phyloP scores from a whole-genome alignment of 1,140 invertebrate genomes.

The Drosophila cardini region DNA sequence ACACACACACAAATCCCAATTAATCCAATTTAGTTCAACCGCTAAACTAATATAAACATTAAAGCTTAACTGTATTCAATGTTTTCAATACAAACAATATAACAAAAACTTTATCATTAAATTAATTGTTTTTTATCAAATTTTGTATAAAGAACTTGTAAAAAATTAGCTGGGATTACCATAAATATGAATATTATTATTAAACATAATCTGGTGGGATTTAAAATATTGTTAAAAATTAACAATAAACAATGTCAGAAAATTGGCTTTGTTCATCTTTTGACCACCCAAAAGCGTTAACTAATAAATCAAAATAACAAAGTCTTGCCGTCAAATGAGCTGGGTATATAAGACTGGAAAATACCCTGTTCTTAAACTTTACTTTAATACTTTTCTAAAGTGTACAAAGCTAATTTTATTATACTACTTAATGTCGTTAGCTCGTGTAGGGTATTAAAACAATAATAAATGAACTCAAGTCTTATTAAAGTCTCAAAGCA shows the following conservation, averaged over 20 bases:
- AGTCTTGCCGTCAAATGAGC: too few relatives aligned
- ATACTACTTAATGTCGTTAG: too few relatives aligned
- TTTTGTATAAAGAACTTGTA: constrained; percentile 36
- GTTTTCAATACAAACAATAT: constrained; percentile 16
- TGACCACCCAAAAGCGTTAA: constrained; percentile 39
- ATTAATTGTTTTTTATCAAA: constrained; percentile 42
- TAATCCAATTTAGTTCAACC: constrained; percentile 21
- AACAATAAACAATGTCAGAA: constrained; percentile 9
- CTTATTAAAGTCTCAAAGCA: constrained; percentile 24
- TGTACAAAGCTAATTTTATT: too few relatives aligned
- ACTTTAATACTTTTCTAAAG: too few relatives aligned
- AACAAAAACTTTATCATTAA: constrained; percentile 22
- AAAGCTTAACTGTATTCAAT: constrained; percentile 22
- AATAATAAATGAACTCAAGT: constrained; percentile 9
- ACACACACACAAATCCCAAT: neutral
- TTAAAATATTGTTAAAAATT: constrained; percentile 17
- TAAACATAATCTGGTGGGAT: constrained; percentile 12
- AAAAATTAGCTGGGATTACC: constrained; percentile 11
- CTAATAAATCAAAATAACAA: constrained; percentile 69
- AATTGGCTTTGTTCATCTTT: neutral
- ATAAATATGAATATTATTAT: constrained; percentile 14
- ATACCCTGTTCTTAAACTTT: neutral
- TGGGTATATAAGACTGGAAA: neutral
- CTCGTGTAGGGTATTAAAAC: neutral
- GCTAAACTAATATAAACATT: constrained; percentile 20